Percentiles rank a stretch among this genome's conserved stretches.
Conservation (phyloP, 2,113 vertebrate genomes). For the Protobothrops mucrosquamatus region DNA sequence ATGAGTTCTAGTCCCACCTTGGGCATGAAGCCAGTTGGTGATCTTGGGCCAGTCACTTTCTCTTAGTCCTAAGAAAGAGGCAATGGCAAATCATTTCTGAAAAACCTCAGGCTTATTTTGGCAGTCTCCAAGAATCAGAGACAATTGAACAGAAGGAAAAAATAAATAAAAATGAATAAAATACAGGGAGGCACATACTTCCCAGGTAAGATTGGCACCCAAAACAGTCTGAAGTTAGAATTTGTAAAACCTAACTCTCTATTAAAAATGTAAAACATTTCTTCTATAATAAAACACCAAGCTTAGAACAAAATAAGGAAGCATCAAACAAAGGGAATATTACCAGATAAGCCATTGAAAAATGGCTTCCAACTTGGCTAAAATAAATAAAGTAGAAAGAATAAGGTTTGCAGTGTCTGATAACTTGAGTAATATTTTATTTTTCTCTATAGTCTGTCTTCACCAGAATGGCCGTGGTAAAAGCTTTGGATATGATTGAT, state of each 20-base stretch:
- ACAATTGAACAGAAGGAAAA: neutral
- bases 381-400: neutral
- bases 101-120: neutral
- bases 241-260: neutral
- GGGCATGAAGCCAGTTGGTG: neutral
- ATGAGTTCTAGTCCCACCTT: neutral
- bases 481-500: slow-evolving; percentile 92
- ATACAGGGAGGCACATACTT: neutral
- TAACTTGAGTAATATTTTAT: slow-evolving; percentile 41
- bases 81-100: neutral
- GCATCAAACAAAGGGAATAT: neutral
- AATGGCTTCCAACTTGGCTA: neutral
- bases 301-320: neutral
- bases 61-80: neutral
- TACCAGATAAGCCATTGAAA: neutral
- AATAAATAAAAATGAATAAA: neutral
- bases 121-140: neutral
- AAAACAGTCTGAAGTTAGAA: neutral
- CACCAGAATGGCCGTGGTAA: slow-evolving; percentile 96
- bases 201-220: neutral
- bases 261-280: neutral
- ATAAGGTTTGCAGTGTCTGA: neutral
- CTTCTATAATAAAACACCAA: neutral
- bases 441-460: slow-evolving; percentile 85
- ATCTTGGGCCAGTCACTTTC: neutral